Evolutionary conservation across 1,140 invertebrate species (phyloP).

Genomic region (Aphidius gifuensis): DNA sequence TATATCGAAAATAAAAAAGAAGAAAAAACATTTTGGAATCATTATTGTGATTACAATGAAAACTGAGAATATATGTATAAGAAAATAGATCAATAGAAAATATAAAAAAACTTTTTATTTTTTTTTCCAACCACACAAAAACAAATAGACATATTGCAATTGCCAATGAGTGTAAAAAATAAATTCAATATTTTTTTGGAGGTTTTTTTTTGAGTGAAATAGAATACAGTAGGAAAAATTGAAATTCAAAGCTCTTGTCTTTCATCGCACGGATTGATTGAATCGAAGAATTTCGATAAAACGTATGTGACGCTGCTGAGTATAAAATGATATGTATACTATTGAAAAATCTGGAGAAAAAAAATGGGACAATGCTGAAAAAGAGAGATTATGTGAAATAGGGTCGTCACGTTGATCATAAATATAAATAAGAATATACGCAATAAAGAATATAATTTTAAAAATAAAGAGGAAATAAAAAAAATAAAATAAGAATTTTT

Average conservation of each 20-base stretch:
- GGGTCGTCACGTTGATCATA: no score
- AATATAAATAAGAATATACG: no score
- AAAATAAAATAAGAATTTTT: no score
- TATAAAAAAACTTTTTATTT: no score
- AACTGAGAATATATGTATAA: slow-evolving; percentile 10
- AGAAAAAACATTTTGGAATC: no score
- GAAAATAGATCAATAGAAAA: no score
- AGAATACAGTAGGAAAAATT: slow-evolving; percentile 4
- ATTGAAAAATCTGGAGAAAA: neutral
- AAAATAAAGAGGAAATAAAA: no score
- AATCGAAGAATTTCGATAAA: slow-evolving; percentile 18
- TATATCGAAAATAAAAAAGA: no score
- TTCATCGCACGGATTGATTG: slow-evolving; percentile 25
- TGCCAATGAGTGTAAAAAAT: neutral
- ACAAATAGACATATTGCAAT: neutral
- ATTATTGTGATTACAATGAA: slow-evolving; percentile 20
- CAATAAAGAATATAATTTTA: no score
- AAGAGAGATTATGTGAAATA: no score
- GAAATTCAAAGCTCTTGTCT: slow-evolving; percentile 26
- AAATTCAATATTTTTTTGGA: neutral
- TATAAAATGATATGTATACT: neutral
- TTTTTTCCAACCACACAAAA: neutral
- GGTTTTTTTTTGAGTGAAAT: neutral
- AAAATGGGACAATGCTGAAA: no score
- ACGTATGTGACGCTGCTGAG: neutral